Percentiles rank a stretch among this genome's conserved stretches.
Conservation (phyloP, 2,888 invertebrate species). For the Aquatica leii region DNA sequence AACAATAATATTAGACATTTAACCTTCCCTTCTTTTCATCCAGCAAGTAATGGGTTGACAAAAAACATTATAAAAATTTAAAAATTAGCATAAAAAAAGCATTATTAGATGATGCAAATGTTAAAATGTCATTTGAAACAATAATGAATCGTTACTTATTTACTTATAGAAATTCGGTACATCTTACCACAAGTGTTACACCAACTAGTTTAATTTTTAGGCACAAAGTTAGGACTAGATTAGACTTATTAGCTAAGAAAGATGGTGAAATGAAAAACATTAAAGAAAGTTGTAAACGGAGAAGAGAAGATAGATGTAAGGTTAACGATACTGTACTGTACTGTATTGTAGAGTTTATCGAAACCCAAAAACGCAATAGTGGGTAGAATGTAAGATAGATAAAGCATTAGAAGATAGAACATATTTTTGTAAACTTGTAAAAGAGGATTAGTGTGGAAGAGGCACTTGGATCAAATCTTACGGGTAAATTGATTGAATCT, state of each 20-base stretch:
- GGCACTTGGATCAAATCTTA: conserved; percentile 13
- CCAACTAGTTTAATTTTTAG: conserved; percentile 2
- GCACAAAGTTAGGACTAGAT: conserved; percentile 17
- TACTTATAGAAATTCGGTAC: conserved; percentile 9
- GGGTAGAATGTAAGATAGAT: conserved; percentile 3
- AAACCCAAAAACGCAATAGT: conserved; percentile 18
- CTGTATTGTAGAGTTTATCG: conserved; percentile 21
- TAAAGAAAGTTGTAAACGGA: conserved; percentile 5
- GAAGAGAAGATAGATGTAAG: conserved; percentile 9
- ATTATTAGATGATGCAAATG: neutral
- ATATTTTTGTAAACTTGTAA: neutral
- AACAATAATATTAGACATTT: neutral
- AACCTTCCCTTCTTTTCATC: conserved; percentile 1
- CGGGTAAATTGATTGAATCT: no score
- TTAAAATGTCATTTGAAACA: neutral
- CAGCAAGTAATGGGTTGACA: neutral
- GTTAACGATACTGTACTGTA: conserved; percentile 8
- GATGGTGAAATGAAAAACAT: neutral
- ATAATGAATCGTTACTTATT: conserved; percentile 12
- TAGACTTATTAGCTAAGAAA: conserved; percentile 8
- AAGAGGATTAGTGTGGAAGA: conserved; percentile 15
- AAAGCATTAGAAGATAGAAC: conserved; percentile 13
- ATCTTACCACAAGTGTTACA: conserved; percentile 11
- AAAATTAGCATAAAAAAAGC: neutral
- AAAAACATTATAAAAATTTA: neutral